Evolutionary conservation across 2,888 invertebrate species (phyloP).

Genomic region (Melolontha melolontha): DNA sequence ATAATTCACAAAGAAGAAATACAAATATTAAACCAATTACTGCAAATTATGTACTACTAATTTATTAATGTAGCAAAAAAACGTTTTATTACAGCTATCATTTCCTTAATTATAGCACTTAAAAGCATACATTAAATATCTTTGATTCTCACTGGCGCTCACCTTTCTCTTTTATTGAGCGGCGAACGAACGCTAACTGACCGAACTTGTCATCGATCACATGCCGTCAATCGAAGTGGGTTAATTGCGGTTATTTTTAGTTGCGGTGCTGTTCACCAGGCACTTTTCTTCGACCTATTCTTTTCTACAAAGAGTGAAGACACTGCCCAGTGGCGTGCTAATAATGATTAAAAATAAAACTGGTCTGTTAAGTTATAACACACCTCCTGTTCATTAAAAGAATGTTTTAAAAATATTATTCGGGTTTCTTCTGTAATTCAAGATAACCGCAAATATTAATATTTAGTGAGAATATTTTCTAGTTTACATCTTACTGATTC

Average conservation of each 20-base stretch:
- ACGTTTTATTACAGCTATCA: slow-evolving; percentile 15
- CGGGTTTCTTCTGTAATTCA: too few relatives aligned
- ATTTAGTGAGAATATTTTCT: too few relatives aligned
- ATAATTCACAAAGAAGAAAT: too few relatives aligned
- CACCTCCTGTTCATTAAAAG: too few relatives aligned
- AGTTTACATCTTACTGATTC: too few relatives aligned
- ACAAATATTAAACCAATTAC: too few relatives aligned
- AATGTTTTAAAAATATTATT: too few relatives aligned
- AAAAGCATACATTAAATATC: not conserved
- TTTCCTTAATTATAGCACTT: slow-evolving; percentile 29
- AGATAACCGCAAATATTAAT: too few relatives aligned
- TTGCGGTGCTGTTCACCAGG: slow-evolving; percentile 3
- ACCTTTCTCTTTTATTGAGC: slow-evolving; percentile 36
- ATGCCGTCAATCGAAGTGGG: slow-evolving; percentile 35
- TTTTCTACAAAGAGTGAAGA: not conserved
- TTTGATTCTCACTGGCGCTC: slow-evolving; percentile 9
- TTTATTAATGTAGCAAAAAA: slow-evolving; percentile 8
- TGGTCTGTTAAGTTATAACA: too few relatives aligned
- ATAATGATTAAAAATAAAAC: too few relatives aligned
- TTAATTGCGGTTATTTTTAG: slow-evolving; percentile 36
- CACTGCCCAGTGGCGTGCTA: too few relatives aligned
- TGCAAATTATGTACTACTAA: not conserved
- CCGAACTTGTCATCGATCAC: slow-evolving; percentile 37
- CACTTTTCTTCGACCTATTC: slow-evolving; percentile 3
- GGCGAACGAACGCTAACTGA: slow-evolving; percentile 32